phyloP scores from a whole-genome alignment of 1,140 invertebrate species.

The Temnothorax longispinosus region DNA sequence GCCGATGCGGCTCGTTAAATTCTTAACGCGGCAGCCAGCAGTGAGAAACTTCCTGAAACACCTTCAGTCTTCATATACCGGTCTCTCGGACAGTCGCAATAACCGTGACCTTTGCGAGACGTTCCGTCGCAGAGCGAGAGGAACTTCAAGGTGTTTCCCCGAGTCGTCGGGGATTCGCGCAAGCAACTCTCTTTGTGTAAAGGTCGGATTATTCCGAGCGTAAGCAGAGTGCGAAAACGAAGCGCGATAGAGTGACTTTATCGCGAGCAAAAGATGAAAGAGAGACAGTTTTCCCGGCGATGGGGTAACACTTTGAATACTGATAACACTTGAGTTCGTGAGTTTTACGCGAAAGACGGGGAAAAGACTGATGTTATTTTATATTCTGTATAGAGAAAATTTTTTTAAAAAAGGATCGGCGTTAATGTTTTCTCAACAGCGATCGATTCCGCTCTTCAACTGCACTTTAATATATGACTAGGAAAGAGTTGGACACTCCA shows the following conservation, averaged over 20 bases:
- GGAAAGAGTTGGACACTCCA: neutral
- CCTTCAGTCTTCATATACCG: no score
- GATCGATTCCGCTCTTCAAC: neutral
- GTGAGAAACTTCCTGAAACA: neutral
- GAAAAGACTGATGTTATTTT: neutral
- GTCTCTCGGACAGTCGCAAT: neutral
- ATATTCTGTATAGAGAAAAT: neutral
- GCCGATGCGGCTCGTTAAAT: conserved; percentile 32
- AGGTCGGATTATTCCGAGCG: conserved; percentile 44
- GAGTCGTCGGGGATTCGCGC: conserved; percentile 11
- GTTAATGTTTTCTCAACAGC: neutral
- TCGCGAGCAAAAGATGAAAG: conserved; percentile 16
- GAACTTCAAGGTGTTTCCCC: neutral
- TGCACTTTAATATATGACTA: conserved; percentile 7
- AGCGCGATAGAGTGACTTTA: conserved; percentile 29
- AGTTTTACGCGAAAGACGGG: neutral
- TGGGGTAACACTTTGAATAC: conserved; percentile 7
- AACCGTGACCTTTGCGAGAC: conserved; percentile 30
- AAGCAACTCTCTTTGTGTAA: conserved; percentile 7
- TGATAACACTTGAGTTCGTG: conserved; percentile 8
- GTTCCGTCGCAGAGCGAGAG: neutral
- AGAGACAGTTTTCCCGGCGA: neutral
- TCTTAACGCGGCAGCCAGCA: neutral
- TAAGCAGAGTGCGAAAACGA: conserved; percentile 10
- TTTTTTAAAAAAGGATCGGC: neutral